phyloP scores from a whole-genome alignment of 2,888 invertebrate genomes.

The Malacosoma neustria region DNA sequence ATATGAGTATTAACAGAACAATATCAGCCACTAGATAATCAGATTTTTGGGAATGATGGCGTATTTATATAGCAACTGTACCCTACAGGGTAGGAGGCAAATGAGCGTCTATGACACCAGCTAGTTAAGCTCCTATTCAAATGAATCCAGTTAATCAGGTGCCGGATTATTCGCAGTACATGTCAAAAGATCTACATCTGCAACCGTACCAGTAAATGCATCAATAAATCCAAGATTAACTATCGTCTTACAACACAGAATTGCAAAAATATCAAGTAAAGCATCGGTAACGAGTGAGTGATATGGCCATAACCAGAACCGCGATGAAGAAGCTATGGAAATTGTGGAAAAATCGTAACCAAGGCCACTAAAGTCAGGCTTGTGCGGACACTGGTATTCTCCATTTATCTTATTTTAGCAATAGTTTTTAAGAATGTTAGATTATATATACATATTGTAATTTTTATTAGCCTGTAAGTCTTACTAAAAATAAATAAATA shows the following conservation, averaged over 20 bases:
- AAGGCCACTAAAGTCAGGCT: too few species aligned
- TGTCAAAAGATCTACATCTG: slow-evolving; percentile 18
- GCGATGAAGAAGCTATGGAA: too few species aligned
- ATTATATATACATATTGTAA: too few species aligned
- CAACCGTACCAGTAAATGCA: slow-evolving; percentile 21
- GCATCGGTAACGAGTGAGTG: too few species aligned
- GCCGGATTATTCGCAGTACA: slow-evolving; percentile 17
- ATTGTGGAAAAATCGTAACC: too few species aligned
- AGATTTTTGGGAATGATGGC: slow-evolving; percentile 20
- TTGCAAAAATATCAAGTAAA: too few species aligned
- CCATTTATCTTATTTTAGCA: too few species aligned
- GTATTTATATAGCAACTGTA: slow-evolving; percentile 29
- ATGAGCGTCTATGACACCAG: slow-evolving; percentile 17
- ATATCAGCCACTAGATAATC: slow-evolving; percentile 18
- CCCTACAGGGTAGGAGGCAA: slow-evolving; percentile 17
- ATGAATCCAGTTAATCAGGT: neutral
- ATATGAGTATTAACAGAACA: slow-evolving; percentile 20
- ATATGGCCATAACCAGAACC: too few species aligned
- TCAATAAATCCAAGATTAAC: slow-evolving; percentile 20
- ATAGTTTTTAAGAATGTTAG: too few species aligned
- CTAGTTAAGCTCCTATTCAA: slow-evolving; percentile 3
- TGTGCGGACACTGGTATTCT: too few species aligned
- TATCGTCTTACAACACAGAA: slow-evolving; percentile 16
- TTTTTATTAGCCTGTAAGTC: too few species aligned
- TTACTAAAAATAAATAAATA: too few species aligned